Base-by-base conservation (phyloP, 2,888 invertebrate species). In the Tiliacea citrago region DNA sequence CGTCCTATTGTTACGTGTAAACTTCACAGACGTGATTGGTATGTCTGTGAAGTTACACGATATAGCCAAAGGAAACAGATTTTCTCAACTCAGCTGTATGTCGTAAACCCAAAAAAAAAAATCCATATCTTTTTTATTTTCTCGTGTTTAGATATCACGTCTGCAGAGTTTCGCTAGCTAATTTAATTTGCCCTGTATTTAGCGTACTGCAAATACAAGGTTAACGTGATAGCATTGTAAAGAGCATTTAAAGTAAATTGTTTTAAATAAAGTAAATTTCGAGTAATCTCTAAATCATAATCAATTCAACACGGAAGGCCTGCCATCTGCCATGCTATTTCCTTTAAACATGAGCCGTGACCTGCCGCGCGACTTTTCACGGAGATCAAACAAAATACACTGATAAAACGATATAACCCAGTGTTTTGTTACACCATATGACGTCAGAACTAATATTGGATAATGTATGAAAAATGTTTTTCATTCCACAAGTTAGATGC, bases 381-480 rank as follows among this genome's bases (percentile, higher is more conserved):
- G 18, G 12, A 81, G 63, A 71, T 81, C 69, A 65, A 79, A 75
- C 68, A 58, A 45, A 62, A 71, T 58, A 61, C 45, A n/a, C 67
- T 77, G 81, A 81, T 82, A 70, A 67, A 58, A 61, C 55, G 47
- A 70, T 69, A 69, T 29, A 67, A 62, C n/a, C 42, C 35, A 49
- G 13, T 84, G 77, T 81, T 77, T 77, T 16, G 66, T 70, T 68
- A 81, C 47, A 70, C 57, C 35, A 60, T 16, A 45, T 70, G 72
- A 73, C 70, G 63, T 39, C 61, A 68, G 24, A 57, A 6, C 60
- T 68, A 68, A 39, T 62, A 72, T 74, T 65, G 71, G 42, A 62
- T 73, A 63, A 68, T 47, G 18, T 83, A 55, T 72, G 65, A 79
- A 83, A 77, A 84, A 84, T 86, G 84, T 87, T 88, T 66, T 85